A percentile compares a stretch with the other conserved stretches of the same genome.
phyloP scores from a whole-genome alignment of 1,140 invertebrate genomes.

The Hylaeus volcanicus region DNA sequence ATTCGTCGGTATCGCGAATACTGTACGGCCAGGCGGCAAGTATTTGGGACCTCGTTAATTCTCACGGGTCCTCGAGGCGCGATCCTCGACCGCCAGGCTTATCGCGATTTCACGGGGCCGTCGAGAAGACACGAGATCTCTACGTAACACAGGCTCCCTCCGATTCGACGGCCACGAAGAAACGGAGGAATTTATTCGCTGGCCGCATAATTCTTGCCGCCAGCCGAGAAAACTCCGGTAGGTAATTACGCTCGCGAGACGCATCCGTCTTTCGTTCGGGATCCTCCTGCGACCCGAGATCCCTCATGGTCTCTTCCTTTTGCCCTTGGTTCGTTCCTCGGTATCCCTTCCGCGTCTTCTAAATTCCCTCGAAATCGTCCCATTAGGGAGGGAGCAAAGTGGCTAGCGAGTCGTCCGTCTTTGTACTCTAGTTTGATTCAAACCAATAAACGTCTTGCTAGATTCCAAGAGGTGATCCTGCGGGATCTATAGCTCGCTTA shows the following conservation, averaged over 20 bases:
- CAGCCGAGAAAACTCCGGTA: neutral
- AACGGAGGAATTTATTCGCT: slow-evolving; percentile 30
- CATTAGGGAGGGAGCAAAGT: too few species aligned
- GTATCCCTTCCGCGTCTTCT: neutral
- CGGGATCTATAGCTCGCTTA: too few species aligned
- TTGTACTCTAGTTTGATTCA: too few species aligned
- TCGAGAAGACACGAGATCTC: slow-evolving; percentile 49
- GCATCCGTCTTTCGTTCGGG: neutral
- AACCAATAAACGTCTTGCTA: too few species aligned
- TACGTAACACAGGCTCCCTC: slow-evolving; percentile 33
- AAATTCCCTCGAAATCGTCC: neutral
- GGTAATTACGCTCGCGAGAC: slow-evolving; percentile 9
- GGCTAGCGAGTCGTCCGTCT: too few species aligned
- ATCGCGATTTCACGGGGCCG: slow-evolving; percentile 54
- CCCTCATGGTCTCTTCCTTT: neutral
- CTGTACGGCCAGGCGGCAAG: slow-evolving; percentile 62
- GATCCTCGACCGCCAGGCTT: slow-evolving; percentile 33
- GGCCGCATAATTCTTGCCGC: neutral
- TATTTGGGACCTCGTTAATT: slow-evolving; percentile 75
- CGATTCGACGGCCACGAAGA: neutral
- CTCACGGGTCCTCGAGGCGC: slow-evolving; percentile 58
- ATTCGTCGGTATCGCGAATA: slow-evolving; percentile 53
- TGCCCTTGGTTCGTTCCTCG: too few species aligned
- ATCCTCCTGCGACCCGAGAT: neutral
- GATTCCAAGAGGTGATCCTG: too few species aligned